phyloP scores from a whole-genome alignment of 2,113 vertebrate genomes.

The Poeciliopsis prolifica region DNA sequence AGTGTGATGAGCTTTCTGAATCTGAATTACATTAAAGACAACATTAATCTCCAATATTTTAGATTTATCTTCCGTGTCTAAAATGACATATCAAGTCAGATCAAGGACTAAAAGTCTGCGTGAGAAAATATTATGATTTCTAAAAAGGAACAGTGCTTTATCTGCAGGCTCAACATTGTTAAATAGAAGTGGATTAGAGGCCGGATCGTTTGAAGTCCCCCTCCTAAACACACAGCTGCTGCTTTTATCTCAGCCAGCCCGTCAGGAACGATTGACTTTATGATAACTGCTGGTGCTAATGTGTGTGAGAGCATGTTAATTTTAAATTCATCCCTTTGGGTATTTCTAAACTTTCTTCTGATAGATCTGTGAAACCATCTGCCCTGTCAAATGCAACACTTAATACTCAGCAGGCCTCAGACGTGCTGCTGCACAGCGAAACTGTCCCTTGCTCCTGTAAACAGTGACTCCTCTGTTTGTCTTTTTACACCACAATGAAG shows the following conservation, averaged over 20 bases:
- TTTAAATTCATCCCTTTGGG: slow-evolving; percentile 50
- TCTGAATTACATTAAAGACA: too few species aligned
- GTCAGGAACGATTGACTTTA: slow-evolving; percentile 50
- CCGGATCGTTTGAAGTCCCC: slow-evolving; percentile 33
- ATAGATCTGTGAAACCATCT: slow-evolving; percentile 63
- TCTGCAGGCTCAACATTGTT: background rate
- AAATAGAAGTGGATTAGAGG: slow-evolving; percentile 31
- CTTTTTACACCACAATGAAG: background rate
- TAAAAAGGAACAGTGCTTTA: slow-evolving; percentile 3
- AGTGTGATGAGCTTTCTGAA: background rate
- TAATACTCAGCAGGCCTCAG: slow-evolving; percentile 44
- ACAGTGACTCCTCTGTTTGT: slow-evolving; percentile 6
- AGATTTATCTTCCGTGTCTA: background rate
- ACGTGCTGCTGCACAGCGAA: slow-evolving; percentile 59
- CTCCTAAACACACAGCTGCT: slow-evolving; percentile 46
- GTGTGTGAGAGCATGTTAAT: slow-evolving; percentile 63
- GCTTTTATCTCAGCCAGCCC: slow-evolving; percentile 27
- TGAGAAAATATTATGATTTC: slow-evolving; percentile 2
- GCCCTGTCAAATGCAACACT: slow-evolving; percentile 49
- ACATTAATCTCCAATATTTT: background rate
- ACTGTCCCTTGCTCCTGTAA: slow-evolving; percentile 56
- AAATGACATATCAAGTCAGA: background rate
- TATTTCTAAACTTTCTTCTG: slow-evolving; percentile 48
- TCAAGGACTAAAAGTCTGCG: background rate
- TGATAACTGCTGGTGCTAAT: slow-evolving; percentile 58